Evolutionary conservation across 2,113 vertebrate genomes (phyloP), one percentile per base, ranked within the genome.

Genomic region (Fulica atra): DNA sequence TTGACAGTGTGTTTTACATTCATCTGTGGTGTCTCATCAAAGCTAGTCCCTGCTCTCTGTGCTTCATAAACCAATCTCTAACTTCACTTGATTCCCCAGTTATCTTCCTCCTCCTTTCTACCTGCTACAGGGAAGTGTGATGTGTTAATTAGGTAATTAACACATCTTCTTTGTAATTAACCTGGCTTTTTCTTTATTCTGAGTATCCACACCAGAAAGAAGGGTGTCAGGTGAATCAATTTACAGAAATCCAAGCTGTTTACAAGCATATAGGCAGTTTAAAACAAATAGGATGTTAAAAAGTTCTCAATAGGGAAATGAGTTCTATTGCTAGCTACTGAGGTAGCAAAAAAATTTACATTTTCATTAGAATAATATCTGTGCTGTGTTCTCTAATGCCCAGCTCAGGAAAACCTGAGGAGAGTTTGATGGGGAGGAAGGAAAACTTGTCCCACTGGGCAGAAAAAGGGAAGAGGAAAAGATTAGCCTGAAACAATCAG

Each of bases 101-200:
- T 1, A 0, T 84, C 50, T 44, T 81, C 36, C 38, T 71, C 19
- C 44, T 88, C 38, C 51, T 79, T 92, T 88, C 76, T 85, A n/a
- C 54, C n/a, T 61, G n/a, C 44, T 89, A 50, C 51, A 36, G 81
- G 60, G 54, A 78, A 91, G 16, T n/a, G 54, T 70, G 65, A 93
- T 92, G 66, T 96, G 72, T 86, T 96, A 96, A 97, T 96, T 94
- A 81, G 6, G 2, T 84, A 95, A 96, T 96, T 96, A 97, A 77
- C 90, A 92, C 71, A 79, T 88, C 50, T 73, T 57, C 81, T 87
- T 94, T 59, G 25, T 69, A 80, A 94, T 96, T 92, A 95, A 87
- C 85, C 60, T 56, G 50, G 61, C 46, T 36, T 88, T 94, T 65
- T 86, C 60, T 84, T 89, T 88, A 73, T 89, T 71, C 63, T 60